Percentiles rank a stretch among this genome's conserved stretches.
Evolutionary conservation across 2,797 vertebrate genomes (phyloP).

Genomic region (Loris lydekkerianus): DNA sequence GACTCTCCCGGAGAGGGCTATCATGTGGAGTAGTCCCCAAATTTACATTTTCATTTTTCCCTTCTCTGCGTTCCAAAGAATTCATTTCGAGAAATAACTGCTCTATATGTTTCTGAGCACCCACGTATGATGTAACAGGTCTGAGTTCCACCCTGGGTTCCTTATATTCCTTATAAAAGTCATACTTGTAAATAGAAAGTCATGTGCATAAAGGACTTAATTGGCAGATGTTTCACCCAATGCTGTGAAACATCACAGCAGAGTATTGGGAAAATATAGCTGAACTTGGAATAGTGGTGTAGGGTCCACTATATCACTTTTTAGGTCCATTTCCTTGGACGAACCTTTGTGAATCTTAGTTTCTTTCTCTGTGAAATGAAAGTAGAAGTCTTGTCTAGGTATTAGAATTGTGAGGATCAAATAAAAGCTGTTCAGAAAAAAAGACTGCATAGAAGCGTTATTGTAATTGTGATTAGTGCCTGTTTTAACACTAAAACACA

Average conservation of each 20-base stretch:
- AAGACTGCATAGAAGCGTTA: neutral
- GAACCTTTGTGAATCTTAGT: neutral
- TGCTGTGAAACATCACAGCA: neutral
- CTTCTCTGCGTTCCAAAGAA: constrained; percentile 10
- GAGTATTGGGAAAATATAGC: neutral
- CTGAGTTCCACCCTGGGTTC: neutral
- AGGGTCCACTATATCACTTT: neutral
- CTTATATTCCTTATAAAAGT: neutral
- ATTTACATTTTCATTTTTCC: constrained; percentile 13
- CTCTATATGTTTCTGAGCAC: neutral
- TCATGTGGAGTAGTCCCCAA: neutral
- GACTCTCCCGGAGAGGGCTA: neutral
- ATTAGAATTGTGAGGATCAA: neutral
- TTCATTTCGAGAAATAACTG: constrained; percentile 49
- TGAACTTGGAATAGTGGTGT: neutral
- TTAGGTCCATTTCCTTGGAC: neutral
- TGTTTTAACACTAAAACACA: neutral
- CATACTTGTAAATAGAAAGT: neutral
- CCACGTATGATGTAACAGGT: neutral
- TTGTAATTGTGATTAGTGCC: neutral
- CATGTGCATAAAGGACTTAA: constrained; percentile 18
- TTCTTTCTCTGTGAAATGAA: constrained; percentile 49
- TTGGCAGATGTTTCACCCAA: neutral
- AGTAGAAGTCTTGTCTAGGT: neutral
- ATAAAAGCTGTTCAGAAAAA: constrained; percentile 53